Evolutionary conservation across 2,797 vertebrate genomes (phyloP).

Genomic region (Strix occidentalis): DNA sequence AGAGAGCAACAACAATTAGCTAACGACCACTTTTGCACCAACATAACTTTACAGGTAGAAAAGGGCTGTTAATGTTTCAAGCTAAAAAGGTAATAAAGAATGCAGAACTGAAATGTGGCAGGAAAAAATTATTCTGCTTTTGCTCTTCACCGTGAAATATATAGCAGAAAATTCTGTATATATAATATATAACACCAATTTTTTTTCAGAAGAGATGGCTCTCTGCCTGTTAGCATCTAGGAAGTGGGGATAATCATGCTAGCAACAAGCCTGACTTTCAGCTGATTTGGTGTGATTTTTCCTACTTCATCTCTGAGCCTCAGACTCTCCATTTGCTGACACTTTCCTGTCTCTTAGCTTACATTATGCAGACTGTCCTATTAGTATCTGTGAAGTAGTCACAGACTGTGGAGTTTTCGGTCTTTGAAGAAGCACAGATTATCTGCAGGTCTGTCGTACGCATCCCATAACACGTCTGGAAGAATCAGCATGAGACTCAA

Average conservation of each 20-base stretch:
- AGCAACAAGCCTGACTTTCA: background rate
- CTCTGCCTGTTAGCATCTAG: background rate
- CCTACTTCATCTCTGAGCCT: background rate
- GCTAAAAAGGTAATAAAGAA: background rate
- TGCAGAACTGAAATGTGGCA: background rate
- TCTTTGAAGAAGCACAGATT: background rate
- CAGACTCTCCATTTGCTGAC: background rate
- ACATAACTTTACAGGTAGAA: background rate
- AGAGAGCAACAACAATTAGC: background rate
- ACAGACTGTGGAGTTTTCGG: background rate
- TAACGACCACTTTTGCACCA: background rate
- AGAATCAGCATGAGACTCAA: too few relatives aligned
- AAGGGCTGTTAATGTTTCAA: background rate
- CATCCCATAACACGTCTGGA: background rate
- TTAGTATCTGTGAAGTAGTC: background rate
- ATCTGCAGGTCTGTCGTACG: background rate
- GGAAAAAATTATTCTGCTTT: background rate
- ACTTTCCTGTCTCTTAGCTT: too few relatives aligned
- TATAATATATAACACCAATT: background rate
- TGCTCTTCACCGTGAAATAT: background rate
- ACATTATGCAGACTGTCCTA: rapidly evolving
- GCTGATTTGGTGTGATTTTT: background rate
- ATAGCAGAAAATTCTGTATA: background rate
- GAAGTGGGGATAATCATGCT: background rate
- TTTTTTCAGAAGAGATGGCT: background rate